Percentiles rank a stretch among this genome's conserved stretches.
Conservation (phyloP, 2,888 invertebrate genomes). For the Diaphora mendica region DNA sequence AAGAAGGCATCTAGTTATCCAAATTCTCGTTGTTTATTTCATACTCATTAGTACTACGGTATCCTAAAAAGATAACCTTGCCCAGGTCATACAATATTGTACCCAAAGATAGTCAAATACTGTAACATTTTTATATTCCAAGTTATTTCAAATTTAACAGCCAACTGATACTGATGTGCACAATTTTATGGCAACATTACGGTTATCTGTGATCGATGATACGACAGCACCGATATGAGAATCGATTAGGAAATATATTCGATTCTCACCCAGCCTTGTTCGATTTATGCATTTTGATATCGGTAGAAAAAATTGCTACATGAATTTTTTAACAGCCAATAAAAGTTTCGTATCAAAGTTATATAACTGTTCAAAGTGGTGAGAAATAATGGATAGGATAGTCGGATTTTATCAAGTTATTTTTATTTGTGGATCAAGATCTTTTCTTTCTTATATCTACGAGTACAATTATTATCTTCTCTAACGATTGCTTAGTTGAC, state of each 20-base stretch:
- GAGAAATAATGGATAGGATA: not conserved
- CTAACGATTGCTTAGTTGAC: too few species aligned
- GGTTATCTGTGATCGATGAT: conserved; percentile 41
- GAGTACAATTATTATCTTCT: too few species aligned
- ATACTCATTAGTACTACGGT: not conserved
- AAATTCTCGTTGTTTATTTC: too few species aligned
- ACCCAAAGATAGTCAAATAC: conserved; percentile 22
- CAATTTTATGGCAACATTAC: conserved; percentile 55
- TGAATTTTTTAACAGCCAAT: not conserved
- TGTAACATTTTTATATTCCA: conserved; percentile 46
- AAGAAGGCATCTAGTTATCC: too few species aligned
- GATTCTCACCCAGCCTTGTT: conserved; percentile 18
- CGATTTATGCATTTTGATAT: conserved; percentile 24
- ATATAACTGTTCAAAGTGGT: not conserved
- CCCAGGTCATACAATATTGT: not conserved
- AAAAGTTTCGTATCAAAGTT: not conserved
- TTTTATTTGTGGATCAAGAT: not conserved
- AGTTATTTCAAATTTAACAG: conserved; percentile 61
- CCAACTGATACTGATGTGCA: conserved; percentile 52
- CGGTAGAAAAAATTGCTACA: conserved; percentile 6
- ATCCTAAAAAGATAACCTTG: conserved; percentile 1
- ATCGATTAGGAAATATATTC: conserved; percentile 29
- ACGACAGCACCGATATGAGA: conserved; percentile 22
- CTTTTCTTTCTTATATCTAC: not conserved
- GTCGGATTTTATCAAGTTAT: not conserved